A percentile compares a stretch with the other conserved stretches of the same genome.
phyloP scores from a whole-genome alignment of 1,140 invertebrate genomes.

The Camponotus pennsylvanicus region DNA sequence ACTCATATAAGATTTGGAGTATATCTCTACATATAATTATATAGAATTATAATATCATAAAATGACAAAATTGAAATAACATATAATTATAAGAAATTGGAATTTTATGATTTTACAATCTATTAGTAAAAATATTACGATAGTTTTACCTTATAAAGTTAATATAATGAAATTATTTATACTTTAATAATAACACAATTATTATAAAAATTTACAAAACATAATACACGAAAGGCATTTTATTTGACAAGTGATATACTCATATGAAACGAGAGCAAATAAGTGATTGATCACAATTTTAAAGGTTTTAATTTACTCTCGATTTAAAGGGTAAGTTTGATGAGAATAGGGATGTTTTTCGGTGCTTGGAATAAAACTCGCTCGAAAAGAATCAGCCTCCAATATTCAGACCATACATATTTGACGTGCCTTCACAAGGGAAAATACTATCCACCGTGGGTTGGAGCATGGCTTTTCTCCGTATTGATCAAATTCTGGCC shows the following conservation, averaged over 20 bases:
- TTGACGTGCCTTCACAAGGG: constrained; percentile 51
- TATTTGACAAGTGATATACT: not conserved
- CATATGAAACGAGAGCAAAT: not conserved
- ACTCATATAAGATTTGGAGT: not conserved
- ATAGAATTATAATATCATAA: not conserved
- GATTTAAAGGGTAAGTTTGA: constrained; percentile 35
- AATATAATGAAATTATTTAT: not conserved
- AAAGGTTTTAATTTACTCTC: not conserved
- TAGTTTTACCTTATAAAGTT: not conserved
- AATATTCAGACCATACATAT: constrained; percentile 57
- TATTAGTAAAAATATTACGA: not conserved
- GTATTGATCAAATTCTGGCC: constrained; percentile 64
- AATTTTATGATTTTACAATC: not conserved
- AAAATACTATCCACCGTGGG: constrained; percentile 50
- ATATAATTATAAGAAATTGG: not conserved
- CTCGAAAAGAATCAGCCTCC: constrained; percentile 26
- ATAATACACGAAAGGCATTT: not conserved
- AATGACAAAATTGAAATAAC: not conserved
- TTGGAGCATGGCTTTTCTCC: constrained; percentile 44
- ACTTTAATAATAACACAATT: not conserved
- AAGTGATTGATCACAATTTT: constrained; percentile 15
- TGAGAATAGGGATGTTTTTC: constrained; percentile 25
- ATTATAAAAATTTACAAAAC: not conserved
- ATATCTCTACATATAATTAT: not conserved
- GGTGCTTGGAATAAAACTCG: constrained; percentile 33